These are phyloP conservation scores for Zalophus californianus DNA, from an alignment of 2,797 vertebrate genomes.

Conservation along the genomic window DNA sequence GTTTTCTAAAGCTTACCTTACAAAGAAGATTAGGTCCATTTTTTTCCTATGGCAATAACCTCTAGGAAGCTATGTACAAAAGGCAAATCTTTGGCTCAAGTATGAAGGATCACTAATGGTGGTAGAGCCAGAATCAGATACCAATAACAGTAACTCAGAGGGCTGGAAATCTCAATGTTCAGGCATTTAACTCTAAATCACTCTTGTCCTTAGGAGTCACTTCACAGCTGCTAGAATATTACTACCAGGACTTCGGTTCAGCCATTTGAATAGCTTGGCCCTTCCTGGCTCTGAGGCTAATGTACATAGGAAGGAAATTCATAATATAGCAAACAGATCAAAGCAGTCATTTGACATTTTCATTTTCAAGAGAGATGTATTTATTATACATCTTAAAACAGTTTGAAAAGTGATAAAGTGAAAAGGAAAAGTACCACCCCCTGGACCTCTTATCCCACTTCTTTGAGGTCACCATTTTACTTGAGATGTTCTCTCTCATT, in stretches of 20 bases:
- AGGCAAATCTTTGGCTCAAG: not conserved
- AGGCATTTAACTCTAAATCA: not conserved
- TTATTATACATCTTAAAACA: not conserved
- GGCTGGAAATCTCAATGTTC: not conserved
- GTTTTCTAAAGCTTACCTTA: not conserved
- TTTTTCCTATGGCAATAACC: not conserved
- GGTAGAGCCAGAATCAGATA: not conserved
- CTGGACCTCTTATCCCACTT: not conserved
- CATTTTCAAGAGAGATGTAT: not conserved
- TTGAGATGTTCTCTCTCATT: not conserved
- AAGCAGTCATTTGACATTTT: not conserved
- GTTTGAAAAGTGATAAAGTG: not conserved
- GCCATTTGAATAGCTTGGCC: not conserved
- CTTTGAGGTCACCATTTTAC: not conserved
- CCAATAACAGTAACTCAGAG: not conserved
- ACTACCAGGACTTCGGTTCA: not conserved
- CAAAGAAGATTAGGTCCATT: not conserved
- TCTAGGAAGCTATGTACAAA: not conserved
- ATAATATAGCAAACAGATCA: not conserved
- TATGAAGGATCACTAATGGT: not conserved
- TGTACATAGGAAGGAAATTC: not conserved
- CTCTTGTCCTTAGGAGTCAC: not conserved
- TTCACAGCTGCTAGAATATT: not conserved
- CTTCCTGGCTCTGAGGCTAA: not conserved
- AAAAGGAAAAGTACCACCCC: not conserved